Percentiles rank a stretch among this genome's conserved stretches.
These are phyloP conservation scores for Crotalus helleri DNA, from an alignment of 2,113 vertebrate species.

Conservation along the genomic window DNA sequence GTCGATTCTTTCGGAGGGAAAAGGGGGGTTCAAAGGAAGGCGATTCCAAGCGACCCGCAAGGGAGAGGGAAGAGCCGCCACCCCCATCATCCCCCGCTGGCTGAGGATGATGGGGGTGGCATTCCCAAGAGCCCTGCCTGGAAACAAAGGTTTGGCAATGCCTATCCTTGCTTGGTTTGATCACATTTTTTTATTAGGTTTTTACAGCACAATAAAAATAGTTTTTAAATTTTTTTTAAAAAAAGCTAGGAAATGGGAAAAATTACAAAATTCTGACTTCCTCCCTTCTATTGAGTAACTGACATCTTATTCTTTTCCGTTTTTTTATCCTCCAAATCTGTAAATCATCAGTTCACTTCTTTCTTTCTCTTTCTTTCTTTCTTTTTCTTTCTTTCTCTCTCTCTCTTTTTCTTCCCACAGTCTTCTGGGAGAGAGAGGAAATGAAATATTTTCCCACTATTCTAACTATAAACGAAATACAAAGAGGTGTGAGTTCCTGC, in stretches of 20 bases:
- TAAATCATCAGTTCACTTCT: not conserved
- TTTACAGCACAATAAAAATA: not conserved
- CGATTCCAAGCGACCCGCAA: not conserved
- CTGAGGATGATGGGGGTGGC: not conserved
- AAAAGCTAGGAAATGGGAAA: not conserved
- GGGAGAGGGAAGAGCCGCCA: accelerated
- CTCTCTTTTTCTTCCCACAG: too few relatives aligned
- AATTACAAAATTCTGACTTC: not conserved
- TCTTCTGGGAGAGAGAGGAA: too few relatives aligned
- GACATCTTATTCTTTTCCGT: not conserved
- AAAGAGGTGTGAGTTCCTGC: not conserved
- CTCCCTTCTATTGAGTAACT: not conserved
- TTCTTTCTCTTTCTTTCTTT: too few relatives aligned
- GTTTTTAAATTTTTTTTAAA: not conserved
- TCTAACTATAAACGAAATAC: not conserved
- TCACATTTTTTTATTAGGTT: not conserved
- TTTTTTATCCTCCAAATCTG: not conserved
- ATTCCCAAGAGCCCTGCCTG: not conserved
- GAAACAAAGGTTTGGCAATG: not conserved
- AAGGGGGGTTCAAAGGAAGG: not conserved
- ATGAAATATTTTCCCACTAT: not conserved
- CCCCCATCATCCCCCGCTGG: not conserved
- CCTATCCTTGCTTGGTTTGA: not conserved
- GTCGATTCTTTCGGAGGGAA: not conserved
- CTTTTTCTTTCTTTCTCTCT: too few relatives aligned